Base-by-base conservation (phyloP, 2,113 vertebrate species). In the Platysternon megacephalum region DNA sequence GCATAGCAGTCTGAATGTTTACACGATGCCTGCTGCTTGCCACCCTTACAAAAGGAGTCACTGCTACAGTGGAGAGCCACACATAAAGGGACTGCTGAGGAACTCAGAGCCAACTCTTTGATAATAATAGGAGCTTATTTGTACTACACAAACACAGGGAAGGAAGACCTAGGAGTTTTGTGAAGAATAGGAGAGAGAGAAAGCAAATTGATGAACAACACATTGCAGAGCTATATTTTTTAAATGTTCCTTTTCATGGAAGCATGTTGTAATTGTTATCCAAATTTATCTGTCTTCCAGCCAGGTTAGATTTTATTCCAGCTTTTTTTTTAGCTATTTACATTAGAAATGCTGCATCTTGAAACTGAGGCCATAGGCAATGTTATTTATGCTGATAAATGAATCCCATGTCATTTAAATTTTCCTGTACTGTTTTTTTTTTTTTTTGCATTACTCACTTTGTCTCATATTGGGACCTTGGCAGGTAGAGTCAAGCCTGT, bases 71-170 rank as follows among this genome's bases (percentile, higher is more conserved):
- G 76, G 89, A 78, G 26, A 44, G 21, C 24, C 48, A 61, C 44
- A 78, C 26, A 93, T 72, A 88, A 3, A 80, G 24, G 2, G 1
- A 91, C 93, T 95, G 92, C 91, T 97, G 96, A 93, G 92, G 82
- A 94, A 97, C 72, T 1, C 90, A 55, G 9, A 89, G 92, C 39
- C 17, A 87, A 80, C 2, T 5, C 13, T 87, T 76, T 85, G 12
- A 52, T 28, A 61, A 80, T 84, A 89, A 53, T 11, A 13, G 11
- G 87, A 89, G 2, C 51, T 86, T 84, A 76, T 7, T 89, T 87
- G 24, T 55, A 26, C 42, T 78, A 46, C 42, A 46, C 74, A 84
- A 89, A 4, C 24, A 82, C n/a, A 8, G 49, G 11, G 81, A 89
- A 93, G 72, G 12, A 84, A 90, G 11, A 5, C 32, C 72, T 74